Evolutionary conservation across 2,797 vertebrate species (phyloP), one percentile per base, ranked within the genome.

Genomic region (Crossoptilon crossoptilon): DNA sequence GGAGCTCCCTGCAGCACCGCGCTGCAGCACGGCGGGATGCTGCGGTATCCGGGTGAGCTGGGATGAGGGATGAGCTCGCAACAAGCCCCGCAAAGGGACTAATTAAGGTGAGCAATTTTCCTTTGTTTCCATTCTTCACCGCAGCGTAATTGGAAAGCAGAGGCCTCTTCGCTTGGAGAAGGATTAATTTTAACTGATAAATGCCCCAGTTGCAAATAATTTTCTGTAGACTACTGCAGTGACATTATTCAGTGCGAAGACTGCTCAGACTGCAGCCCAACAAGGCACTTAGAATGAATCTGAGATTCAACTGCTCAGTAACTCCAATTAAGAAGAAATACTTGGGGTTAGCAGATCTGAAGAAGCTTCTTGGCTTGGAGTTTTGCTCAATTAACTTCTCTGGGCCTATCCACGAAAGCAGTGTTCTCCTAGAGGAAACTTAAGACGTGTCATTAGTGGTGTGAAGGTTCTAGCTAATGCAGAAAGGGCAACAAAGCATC

Each of bases 111-210:
- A 94, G 83, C 44, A 35, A 56, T 81, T 78, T 63, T 3, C 85
- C 63, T 55, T 55, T 67, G 79, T 84, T 80, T 63, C 79, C 43
- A 60, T 90, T 87, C 59, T 88, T 94, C 79, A 51, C 59, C 2
- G 76, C 85, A 75, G 73, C 59, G 55, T 94, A 91, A 94, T 87
- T 88, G 92, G 92, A 84, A 92, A 55, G 83, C 90, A 87, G 87
- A 93, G 85, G 55, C 70, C 11, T 33, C 78, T 86, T 41, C 73
- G 39, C n/a, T 76, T 18, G 43, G 48, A 18, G 63, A 58, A 86
- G 70, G 79, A 88, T 91, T 62, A 51, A 86, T 86, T 84, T 75
- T 7, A 44, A 17, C 73, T 93, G 95, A 89, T 86, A 39, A 70
- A 95, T 90, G 76, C 22, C 69, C 78, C 1, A 0, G 60, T 71